phyloP scores from a whole-genome alignment of 1,140 invertebrate species.

The Nixonia krombeini region DNA sequence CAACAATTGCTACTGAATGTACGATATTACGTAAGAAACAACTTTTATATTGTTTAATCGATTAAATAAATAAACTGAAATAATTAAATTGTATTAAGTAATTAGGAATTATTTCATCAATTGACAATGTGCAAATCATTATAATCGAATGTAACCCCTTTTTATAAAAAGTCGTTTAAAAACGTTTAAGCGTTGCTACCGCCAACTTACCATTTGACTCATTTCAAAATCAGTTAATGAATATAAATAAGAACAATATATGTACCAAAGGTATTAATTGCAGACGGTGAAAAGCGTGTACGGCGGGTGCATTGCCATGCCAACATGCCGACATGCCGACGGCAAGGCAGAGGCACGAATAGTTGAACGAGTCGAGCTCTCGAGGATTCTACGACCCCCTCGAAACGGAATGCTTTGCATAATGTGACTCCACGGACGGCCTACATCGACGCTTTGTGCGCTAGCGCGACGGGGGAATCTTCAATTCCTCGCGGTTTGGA shows the following conservation, averaged over 20 bases:
- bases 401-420: constrained; percentile 65
- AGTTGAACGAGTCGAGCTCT: constrained; percentile 61
- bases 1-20: too few relatives aligned
- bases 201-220: too few relatives aligned
- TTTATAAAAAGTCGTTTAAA: constrained; percentile 7
- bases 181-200: too few relatives aligned
- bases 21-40: too few relatives aligned
- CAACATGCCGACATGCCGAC: constrained; percentile 23
- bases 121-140: too few relatives aligned
- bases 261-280: constrained; percentile 20
- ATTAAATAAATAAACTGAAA: too few relatives aligned
- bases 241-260: too few relatives aligned
- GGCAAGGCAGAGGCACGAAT: constrained; percentile 50
- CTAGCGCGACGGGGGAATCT: constrained; percentile 46
- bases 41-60: too few relatives aligned
- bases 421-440: constrained; percentile 58
- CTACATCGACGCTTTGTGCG: constrained; percentile 47
- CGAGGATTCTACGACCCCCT: constrained; percentile 54
- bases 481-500: constrained; percentile 60
- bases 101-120: too few relatives aligned
- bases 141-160: too few relatives aligned
- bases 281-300: constrained; percentile 22
- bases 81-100: too few relatives aligned
- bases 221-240: too few relatives aligned
- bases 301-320: constrained; percentile 28